These are phyloP conservation scores for Tetragonula carbonaria DNA, from an alignment of 2,888 invertebrate species.

Conservation along the genomic window DNA sequence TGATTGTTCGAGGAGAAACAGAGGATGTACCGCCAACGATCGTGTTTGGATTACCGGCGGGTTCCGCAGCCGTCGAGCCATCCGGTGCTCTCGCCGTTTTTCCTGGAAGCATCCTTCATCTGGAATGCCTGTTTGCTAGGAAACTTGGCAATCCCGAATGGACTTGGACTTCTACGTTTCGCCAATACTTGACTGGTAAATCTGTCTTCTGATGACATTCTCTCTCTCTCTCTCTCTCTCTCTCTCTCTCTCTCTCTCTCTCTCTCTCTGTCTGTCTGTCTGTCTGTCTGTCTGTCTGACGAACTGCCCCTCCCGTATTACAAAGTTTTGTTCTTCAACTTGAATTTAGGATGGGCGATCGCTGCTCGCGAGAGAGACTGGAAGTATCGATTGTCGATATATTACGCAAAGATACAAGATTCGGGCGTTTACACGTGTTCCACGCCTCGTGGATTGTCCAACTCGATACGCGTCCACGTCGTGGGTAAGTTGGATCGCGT, in stretches of 20 bases:
- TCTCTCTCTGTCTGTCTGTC: too few relatives aligned
- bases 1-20: conserved; percentile 79
- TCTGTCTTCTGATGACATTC: too few relatives aligned
- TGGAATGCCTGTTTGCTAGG: conserved; percentile 92
- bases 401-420: conserved; percentile 92
- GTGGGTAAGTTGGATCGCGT: conserved; percentile 87
- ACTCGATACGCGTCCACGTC: conserved; percentile 90
- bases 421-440: conserved; percentile 94
- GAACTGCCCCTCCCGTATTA: too few relatives aligned
- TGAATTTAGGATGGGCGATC: conserved; percentile 88
- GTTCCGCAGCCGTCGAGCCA: conserved; percentile 92
- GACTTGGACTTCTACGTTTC: conserved; percentile 93
- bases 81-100: conserved; percentile 92
- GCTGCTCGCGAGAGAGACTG: conserved; percentile 91
- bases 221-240: too few relatives aligned
- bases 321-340: neutral
- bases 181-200: conserved; percentile 91
- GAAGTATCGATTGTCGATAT: conserved; percentile 92
- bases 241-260: too few relatives aligned
- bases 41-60: conserved; percentile 90
- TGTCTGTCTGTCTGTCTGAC: too few relatives aligned
- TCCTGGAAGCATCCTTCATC: conserved; percentile 91
- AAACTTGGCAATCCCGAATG: conserved; percentile 93
- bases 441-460: conserved; percentile 91
- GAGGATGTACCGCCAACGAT: conserved; percentile 94